Conservation (phyloP, 2,888 invertebrate genomes). For the Myathropa florea region DNA sequence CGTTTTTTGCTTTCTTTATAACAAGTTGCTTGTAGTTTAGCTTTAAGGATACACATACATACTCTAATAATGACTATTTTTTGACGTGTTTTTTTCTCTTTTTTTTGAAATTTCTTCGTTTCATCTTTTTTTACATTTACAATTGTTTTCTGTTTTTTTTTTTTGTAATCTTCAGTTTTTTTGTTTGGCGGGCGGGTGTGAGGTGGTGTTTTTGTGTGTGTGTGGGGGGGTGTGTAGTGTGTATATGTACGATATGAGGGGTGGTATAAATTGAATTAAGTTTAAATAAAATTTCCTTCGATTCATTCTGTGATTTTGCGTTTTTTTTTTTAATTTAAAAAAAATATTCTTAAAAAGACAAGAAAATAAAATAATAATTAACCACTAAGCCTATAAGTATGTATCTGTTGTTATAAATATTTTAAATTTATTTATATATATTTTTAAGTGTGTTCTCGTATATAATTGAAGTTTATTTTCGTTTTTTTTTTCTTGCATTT, state of each 20-base stretch:
- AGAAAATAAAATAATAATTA: conserved; percentile 11
- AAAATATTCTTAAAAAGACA: conserved; percentile 55
- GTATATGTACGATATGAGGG: conserved; percentile 5
- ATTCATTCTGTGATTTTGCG: neutral
- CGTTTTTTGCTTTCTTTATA: conserved; percentile 29
- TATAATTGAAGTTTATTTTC: conserved; percentile 37
- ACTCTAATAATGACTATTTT: conserved; percentile 69
- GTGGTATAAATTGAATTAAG: neutral
- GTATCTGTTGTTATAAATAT: conserved; percentile 15
- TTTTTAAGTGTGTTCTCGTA: conserved; percentile 64
- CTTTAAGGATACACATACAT: conserved; percentile 63
- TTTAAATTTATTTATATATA: conserved; percentile 60
- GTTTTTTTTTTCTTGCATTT: conserved; percentile 67
- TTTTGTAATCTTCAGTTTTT: too few relatives aligned
- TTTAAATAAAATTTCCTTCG: conserved; percentile 33
- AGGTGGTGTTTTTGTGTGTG: neutral
- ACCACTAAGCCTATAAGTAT: conserved; percentile 44
- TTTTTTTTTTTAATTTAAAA: conserved; percentile 37
- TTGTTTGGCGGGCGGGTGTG: neutral
- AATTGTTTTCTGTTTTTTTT: conserved; percentile 21
- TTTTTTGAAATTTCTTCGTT: conserved; percentile 35
- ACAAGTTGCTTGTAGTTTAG: conserved; percentile 22
- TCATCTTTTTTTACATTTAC: conserved; percentile 25
- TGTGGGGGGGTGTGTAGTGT: conserved; percentile 2
- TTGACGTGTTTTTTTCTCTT: conserved; percentile 51